Evolutionary conservation across 2,888 invertebrate genomes (phyloP), one percentile per base, ranked within the genome.

Genomic region (Lumbricus terrestris): DNA sequence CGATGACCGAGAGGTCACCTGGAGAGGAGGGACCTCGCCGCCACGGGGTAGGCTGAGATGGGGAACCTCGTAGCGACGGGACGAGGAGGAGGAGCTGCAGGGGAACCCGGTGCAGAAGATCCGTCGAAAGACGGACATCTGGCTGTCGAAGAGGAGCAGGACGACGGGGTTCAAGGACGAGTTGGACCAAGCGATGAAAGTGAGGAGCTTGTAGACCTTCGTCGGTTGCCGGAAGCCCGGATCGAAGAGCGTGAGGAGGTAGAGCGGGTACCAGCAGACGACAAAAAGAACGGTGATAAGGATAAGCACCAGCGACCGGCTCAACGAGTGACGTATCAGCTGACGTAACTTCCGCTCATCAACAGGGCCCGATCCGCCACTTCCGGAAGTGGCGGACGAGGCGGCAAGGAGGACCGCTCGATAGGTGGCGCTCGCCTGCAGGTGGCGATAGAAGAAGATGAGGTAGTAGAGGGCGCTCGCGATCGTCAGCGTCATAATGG

Each of bases 241-340:
- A 92, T 95, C 95, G 37, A 94, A 92, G 92, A 97, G 95, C 4
- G 97, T 97, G 93, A 97, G 97, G 92, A 97, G 96, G 95, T 98
- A 98, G 92, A 98, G 95, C n/a, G 98, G 98, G 92, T 97, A 97
- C 98, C 98, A 98, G 95, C 97, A 98, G 90, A 97, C 96, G 88
- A 97, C 96, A 95, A 97, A 98, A 20, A 93, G 92, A 15, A 93
- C 91, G 15, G 93, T 94, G 93, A 94, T 93, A 23, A 92, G 90
- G 85, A 94, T 90, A 11, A 93, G 91, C 18, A 92, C 90, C 88
- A 90, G 90, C 4, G 92, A 90, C 40, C 92, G 92, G 33, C 91
- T 91, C 23, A 90, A 90, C 34, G 92, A 92, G 16, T 85, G 85
- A 85, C 85, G 85, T 37, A 85, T 35, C 85, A 37, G 20, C 16